These are phyloP conservation scores for Drosophila fungiperda DNA, from an alignment of 2,888 invertebrate genomes.

Conservation along the genomic window DNA sequence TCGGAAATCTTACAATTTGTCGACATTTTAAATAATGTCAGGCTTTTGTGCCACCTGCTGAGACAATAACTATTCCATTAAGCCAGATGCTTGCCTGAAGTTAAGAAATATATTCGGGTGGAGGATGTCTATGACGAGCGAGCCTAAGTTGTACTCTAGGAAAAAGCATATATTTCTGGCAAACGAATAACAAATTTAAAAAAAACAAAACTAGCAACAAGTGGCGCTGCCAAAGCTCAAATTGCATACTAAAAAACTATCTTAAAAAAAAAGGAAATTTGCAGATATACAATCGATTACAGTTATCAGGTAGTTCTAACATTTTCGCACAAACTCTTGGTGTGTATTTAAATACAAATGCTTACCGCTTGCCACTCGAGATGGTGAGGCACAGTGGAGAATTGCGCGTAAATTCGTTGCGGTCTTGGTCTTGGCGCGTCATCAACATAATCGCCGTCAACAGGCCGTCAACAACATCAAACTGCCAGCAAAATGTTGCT, in stretches of 20 bases:
- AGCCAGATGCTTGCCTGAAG: neutral
- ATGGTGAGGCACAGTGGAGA: constrained; percentile 56
- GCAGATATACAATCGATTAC: neutral
- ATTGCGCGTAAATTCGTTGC: constrained; percentile 81
- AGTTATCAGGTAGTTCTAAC: constrained; percentile 12
- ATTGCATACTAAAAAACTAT: neutral
- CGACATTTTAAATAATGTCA: neutral
- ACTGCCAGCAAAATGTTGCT: constrained; percentile 77
- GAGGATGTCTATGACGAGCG: neutral
- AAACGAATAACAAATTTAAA: neutral
- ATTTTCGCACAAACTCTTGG: constrained; percentile 37
- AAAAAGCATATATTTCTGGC: neutral
- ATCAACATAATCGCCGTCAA: constrained; percentile 80
- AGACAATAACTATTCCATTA: neutral
- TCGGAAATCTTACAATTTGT: neutral
- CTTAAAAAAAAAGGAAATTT: neutral
- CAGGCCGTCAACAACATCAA: constrained; percentile 79
- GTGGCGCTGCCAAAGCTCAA: no score
- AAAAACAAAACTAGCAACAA: neutral
- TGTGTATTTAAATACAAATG: constrained; percentile 56
- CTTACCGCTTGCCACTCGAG: constrained; percentile 60
- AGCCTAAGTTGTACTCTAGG: neutral
- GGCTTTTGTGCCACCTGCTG: neutral
- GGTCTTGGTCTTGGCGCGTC: constrained; percentile 70
- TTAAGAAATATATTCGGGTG: neutral